These are phyloP conservation scores for Sebastes baramenuke DNA, from an alignment of 2,797 vertebrate genomes.

Conservation along the genomic window DNA sequence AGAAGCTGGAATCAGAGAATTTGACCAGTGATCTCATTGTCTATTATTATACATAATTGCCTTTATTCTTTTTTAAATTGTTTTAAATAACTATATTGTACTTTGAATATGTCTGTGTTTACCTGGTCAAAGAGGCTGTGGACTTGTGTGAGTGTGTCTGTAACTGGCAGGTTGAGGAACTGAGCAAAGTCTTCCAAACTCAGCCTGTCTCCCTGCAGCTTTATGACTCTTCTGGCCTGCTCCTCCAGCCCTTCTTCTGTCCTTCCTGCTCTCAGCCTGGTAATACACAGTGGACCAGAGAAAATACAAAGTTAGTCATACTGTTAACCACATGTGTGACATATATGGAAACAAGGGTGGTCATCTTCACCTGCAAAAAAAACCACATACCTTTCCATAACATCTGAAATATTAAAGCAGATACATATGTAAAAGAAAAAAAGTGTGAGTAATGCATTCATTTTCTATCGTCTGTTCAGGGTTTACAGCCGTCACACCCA, in stretches of 20 bases:
- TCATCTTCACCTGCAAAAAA: neutral
- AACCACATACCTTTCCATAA: neutral
- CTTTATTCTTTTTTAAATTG: neutral
- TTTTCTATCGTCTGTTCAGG: neutral
- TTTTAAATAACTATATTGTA: neutral
- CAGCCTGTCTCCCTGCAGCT: conserved; percentile 72
- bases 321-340: neutral
- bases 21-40: neutral
- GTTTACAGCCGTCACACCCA: neutral
- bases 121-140: conserved; percentile 91
- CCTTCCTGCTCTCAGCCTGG: conserved; percentile 85
- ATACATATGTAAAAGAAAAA: neutral
- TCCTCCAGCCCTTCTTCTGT: conserved; percentile 80
- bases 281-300: neutral
- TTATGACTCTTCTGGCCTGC: conserved; percentile 77
- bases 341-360: neutral
- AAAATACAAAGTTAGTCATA: neutral
- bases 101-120: conserved; percentile 1
- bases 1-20: too few species aligned
- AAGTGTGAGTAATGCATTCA: neutral
- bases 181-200: conserved; percentile 83
- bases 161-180: conserved; percentile 84
- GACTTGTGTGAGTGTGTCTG: conserved; percentile 83
- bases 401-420: neutral
- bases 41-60: neutral